Evolutionary conservation across 2,888 invertebrate genomes (phyloP).

Genomic region (Arenicola marina): DNA sequence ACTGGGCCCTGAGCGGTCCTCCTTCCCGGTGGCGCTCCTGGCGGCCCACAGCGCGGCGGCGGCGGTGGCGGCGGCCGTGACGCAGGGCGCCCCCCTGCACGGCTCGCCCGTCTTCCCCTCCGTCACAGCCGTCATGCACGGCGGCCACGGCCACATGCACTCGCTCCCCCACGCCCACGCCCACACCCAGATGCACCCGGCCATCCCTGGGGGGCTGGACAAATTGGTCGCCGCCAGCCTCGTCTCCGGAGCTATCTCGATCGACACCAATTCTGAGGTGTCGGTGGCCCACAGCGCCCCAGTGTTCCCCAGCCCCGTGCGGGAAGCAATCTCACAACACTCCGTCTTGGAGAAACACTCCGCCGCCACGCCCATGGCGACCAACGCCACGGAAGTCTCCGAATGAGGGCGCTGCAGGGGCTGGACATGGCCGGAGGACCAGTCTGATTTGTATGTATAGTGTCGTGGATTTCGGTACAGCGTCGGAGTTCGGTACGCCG

Average conservation of each 20-base stretch:
- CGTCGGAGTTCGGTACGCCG: too few species aligned
- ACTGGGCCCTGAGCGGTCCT: not conserved
- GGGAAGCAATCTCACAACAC: not conserved
- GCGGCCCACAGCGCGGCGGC: too few species aligned
- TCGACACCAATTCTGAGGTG: not conserved
- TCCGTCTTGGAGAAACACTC: slow-evolving; percentile 39
- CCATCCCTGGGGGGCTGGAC: not conserved
- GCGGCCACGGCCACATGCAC: too few species aligned
- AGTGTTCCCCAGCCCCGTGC: not conserved
- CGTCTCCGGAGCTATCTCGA: not conserved
- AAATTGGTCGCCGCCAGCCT: not conserved
- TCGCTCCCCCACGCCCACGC: too few species aligned
- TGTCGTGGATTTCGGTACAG: too few species aligned
- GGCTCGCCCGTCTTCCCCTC: not conserved
- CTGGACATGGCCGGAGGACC: too few species aligned
- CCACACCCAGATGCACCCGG: too few species aligned
- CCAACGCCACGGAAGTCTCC: too few species aligned
- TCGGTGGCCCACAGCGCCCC: not conserved
- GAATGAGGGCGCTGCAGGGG: too few species aligned
- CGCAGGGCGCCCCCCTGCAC: not conserved
- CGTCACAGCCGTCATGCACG: too few species aligned
- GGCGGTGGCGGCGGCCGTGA: not conserved
- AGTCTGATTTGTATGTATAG: too few species aligned
- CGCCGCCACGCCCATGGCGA: too few species aligned
- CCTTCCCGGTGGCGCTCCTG: not conserved